Percentiles rank a stretch among this genome's conserved stretches.
phyloP scores from a whole-genome alignment of 2,113 vertebrate genomes.

The Sinosuthora webbiana region DNA sequence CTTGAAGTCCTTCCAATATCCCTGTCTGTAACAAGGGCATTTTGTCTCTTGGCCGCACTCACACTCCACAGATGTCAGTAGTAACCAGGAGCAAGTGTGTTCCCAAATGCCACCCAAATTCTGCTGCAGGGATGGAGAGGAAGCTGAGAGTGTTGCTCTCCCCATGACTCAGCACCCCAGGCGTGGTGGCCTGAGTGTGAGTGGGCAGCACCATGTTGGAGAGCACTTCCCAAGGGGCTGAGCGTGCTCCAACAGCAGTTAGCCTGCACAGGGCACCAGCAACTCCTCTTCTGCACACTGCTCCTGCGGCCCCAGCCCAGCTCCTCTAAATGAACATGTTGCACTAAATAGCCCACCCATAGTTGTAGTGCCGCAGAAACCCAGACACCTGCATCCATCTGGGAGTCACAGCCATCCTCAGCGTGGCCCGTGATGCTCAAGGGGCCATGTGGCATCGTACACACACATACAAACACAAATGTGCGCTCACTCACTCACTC shows the following conservation, averaged over 20 bases:
- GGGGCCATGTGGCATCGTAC: background rate
- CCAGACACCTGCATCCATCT: background rate
- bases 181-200: background rate
- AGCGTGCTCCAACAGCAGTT: background rate
- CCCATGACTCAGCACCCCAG: fast-evolving
- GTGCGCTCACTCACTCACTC: background rate
- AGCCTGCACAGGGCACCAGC: background rate
- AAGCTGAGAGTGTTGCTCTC: background rate
- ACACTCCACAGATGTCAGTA: background rate
- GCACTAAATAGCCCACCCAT: background rate
- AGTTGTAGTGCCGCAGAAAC: background rate
- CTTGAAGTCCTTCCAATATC: background rate
- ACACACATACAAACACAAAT: background rate
- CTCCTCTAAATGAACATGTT: background rate
- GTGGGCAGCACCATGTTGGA: background rate
- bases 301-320: background rate
- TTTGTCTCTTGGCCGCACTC: background rate
- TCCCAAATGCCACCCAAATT: background rate
- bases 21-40: background rate
- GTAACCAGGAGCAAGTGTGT: background rate
- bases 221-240: background rate
- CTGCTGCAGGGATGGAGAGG: background rate
- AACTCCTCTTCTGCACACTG: background rate
- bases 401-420: background rate
- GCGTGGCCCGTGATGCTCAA: background rate